Evolutionary conservation across 2,888 invertebrate species (phyloP).

Genomic region (Aleiodes alternator): DNA sequence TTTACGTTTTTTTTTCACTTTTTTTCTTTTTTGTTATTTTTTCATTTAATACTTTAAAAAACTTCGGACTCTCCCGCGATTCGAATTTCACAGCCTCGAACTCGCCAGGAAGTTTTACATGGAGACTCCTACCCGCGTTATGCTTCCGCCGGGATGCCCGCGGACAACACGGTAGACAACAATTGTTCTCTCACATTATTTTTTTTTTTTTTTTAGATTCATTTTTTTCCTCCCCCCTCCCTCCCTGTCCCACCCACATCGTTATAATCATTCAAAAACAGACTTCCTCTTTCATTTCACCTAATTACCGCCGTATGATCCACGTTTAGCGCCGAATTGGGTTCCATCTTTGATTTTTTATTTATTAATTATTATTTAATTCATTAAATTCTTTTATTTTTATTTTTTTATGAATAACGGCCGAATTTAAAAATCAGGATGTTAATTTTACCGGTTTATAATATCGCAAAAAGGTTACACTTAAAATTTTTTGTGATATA

Average conservation of each 20-base stretch:
- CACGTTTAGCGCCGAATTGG: slow-evolving; percentile 54
- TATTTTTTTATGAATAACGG: slow-evolving; percentile 61
- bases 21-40: slow-evolving; percentile 18
- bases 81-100: slow-evolving; percentile 65
- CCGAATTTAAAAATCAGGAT: slow-evolving; percentile 73
- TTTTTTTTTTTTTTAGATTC: slow-evolving; percentile 12
- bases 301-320: slow-evolving; percentile 54
- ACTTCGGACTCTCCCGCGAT: slow-evolving; percentile 72
- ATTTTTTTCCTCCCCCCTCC: too few relatives aligned
- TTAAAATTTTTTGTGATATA: slow-evolving; percentile 37
- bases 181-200: slow-evolving; percentile 32
- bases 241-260: neutral
- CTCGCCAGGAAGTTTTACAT: slow-evolving; percentile 67
- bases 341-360: slow-evolving; percentile 38
- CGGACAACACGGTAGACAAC: slow-evolving; percentile 63
- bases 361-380: slow-evolving; percentile 33
- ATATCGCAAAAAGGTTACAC: slow-evolving; percentile 51
- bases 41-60: slow-evolving; percentile 56
- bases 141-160: slow-evolving; percentile 74
- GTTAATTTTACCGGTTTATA: slow-evolving; percentile 69
- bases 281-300: slow-evolving; percentile 26
- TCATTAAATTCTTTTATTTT: neutral
- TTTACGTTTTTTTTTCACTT: neutral
- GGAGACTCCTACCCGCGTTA: slow-evolving; percentile 76
- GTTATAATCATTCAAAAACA: neutral